Evolutionary conservation across 1,140 invertebrate species (phyloP), one percentile per base, ranked within the genome.

Genomic region (Acromyrmex charruanus): DNA sequence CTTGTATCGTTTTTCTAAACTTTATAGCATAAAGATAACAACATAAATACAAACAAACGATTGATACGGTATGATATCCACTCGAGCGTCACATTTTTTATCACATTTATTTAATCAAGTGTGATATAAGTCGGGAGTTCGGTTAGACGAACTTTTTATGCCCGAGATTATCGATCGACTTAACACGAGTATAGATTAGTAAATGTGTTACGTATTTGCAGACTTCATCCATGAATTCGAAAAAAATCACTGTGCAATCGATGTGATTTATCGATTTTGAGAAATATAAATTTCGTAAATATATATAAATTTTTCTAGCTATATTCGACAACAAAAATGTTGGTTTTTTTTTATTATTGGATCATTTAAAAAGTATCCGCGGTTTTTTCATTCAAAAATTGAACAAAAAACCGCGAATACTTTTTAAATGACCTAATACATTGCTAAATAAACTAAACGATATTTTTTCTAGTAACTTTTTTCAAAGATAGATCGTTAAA

Each of bases 61-160:
- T 44, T 68, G 35, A 44, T 68, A 68, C 4, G n/a, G n/a, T n/a
- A 9, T n/a, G 25, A 28, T 16, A 44, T 39, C 65, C 35, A 44
- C 4, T 68, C 35, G n/a, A 31, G 59, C 25, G 1, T 61, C 5
- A 61, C 16, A 16, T 68, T 68, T 39, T 44, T 44, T 68, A 68
- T 44, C 65, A 10, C 14, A 68, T 68, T 68, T 68, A 39, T 68
- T 68, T 68, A 44, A 68, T 68, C 35, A 68, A 44, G 18, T 66
- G 18, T 66, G 31, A 65, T 65, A 65, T 65, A 66, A 66, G 35
- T 44, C n/a, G n/a, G 10, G 35, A 39, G 10, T 68, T 68, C 0
- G 65, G 65, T 68, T 68, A 44, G 35, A 68, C 61, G 6, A 65
- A 65, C 9, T 68, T 68, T 68, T 68, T 21, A 21, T 44, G n/a